Evolutionary conservation across 1,140 invertebrate genomes (phyloP), one percentile per base, ranked within the genome.

Genomic region (Medauroidea extradentata): DNA sequence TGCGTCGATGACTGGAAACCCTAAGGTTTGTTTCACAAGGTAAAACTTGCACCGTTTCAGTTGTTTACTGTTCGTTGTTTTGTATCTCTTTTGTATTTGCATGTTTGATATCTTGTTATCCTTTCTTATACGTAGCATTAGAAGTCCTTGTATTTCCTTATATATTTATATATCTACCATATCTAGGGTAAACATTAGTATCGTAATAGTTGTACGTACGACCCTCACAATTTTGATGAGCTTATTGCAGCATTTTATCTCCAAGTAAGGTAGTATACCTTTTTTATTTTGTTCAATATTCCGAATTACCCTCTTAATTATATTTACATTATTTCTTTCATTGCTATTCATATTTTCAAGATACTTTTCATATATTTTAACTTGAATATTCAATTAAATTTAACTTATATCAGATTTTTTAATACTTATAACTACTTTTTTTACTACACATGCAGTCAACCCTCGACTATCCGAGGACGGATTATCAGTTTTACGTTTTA

Each of bases 1-100:
- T 80, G 78, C 76, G 74, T 78, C 77, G 77, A 73, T 78, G 76
- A 78, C 75, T 78, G 73, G 75, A 78, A 70, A 73, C 75, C n/a
- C 76, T 70, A 66, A 77, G 78, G 75, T 79, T 79, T 79, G 76
- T 77, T 78, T 77, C 72, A 78, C 71, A 71, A 79, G 65, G 67
- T 67, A 67, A 69, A 48, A 34, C 57, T 67, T 59, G 65, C 64
- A 68, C 63, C 57, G 54, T 53, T 65, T 69, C 59, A 56, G 58
- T 56, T 64, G 39, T 63, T 56, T 57, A 49, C 53, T 57, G 46
- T 34, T 56, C 53, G 34, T 48, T 57, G 56, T 62, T 49, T 24
- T 63, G 60, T 65, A 63, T 59, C 44, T 63, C 38, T 65, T 38
- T 63, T 67, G 59, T 62, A 56, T 52, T 23, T 46, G 38, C 21